Evolutionary conservation across 2,113 vertebrate genomes (phyloP), one percentile per base, ranked within the genome.

Genomic region (Sinocyclocheilus grahami): DNA sequence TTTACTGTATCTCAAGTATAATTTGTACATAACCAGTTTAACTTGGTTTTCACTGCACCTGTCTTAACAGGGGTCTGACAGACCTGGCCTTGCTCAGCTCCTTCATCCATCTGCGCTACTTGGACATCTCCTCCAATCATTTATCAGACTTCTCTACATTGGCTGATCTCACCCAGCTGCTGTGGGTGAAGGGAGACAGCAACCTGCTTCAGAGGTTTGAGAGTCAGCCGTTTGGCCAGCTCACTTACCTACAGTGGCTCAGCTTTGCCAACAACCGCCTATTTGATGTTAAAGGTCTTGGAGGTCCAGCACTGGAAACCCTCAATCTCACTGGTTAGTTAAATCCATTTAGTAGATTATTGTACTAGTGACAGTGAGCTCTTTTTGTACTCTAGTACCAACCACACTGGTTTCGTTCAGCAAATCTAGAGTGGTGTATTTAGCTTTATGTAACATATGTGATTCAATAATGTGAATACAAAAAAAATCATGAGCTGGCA

Each of bases 81-180:
- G 96, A 98, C 82, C 95, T 99, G 80, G 53, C 85, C 63, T 86
- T 96, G 71, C 91, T 99, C 0, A 75, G 92, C 85, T 88, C 84
- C 86, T 99, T 94, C 88, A 89, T 96, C 91, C 97, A 99, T 87
- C 92, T 99, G 84, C 96, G 96, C 11, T 99, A 97, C 3, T 93
- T 99, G 93, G 97, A 99, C 88, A 13, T 99, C 80, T 97, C 97
- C 48, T 95, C 94, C 84, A 99, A 99, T 91, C 92, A 93, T 69
- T 89, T 99, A 13, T 90, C 86, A 7, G 97, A 98, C 92, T 92
- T 99, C 71, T 94, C 95, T 20, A 94, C 97, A 0, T 90, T 99
- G 91, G 94, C 92, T 39, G 81, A 78, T 63, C 95, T 99, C 80
- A 97, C 92, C 0, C 95, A 98, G 69, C 93, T 99, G 67, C 95